Evolutionary conservation across 1,140 invertebrate genomes (phyloP).

Genomic region (Neodiprion lecontei): DNA sequence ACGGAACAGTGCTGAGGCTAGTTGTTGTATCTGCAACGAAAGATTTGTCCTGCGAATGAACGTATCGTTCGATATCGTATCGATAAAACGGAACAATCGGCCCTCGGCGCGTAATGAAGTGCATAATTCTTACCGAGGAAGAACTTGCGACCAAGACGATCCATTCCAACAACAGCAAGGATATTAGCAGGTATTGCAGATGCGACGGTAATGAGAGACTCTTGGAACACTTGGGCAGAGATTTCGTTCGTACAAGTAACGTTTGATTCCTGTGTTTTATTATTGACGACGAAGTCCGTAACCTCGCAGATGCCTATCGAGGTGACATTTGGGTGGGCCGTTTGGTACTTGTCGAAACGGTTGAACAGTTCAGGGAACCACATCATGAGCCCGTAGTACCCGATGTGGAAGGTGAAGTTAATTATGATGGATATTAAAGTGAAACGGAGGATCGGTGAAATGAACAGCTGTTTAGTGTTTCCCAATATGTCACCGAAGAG

Average conservation of each 20-base stretch:
- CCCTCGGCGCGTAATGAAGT: too few relatives aligned
- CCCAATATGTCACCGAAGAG: slow-evolving; percentile 79
- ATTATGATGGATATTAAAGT: slow-evolving; percentile 84
- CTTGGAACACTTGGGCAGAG: slow-evolving; percentile 79
- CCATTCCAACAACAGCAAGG: slow-evolving; percentile 77
- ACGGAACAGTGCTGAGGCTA: too few relatives aligned
- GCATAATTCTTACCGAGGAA: slow-evolving; percentile 71
- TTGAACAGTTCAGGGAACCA: slow-evolving; percentile 92
- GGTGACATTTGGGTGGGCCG: slow-evolving; percentile 52
- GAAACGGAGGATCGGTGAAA: slow-evolving; percentile 79
- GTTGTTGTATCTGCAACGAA: too few relatives aligned
- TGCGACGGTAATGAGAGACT: slow-evolving; percentile 85
- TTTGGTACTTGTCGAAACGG: slow-evolving; percentile 80
- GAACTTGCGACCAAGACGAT: slow-evolving; percentile 86
- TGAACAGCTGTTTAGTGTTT: slow-evolving; percentile 81
- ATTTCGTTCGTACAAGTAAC: slow-evolving; percentile 75
- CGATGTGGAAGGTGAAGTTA: slow-evolving; percentile 89
- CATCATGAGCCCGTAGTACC: slow-evolving; percentile 90
- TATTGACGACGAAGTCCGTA: slow-evolving; percentile 75
- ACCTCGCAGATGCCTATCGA: slow-evolving; percentile 71
- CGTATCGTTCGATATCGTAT: too few relatives aligned
- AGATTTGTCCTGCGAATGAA: too few relatives aligned
- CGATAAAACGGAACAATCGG: too few relatives aligned
- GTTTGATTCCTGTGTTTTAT: slow-evolving; percentile 66
- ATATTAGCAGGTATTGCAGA: slow-evolving; percentile 85